Evolutionary conservation across 2,888 invertebrate genomes (phyloP).

Genomic region (Drosophila gaucha): DNA sequence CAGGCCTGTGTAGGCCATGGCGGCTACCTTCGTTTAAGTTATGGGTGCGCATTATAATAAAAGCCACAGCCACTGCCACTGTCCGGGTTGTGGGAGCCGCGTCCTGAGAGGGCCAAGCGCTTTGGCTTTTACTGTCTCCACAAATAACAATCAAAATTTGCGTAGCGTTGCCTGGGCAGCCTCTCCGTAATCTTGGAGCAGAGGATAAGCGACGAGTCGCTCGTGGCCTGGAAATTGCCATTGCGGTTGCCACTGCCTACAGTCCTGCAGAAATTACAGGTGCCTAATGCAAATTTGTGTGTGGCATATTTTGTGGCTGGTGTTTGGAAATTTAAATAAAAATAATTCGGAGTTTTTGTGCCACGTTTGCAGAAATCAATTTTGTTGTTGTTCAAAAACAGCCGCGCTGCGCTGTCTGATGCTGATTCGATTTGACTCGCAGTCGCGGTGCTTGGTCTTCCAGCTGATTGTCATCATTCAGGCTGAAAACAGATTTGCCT

Average conservation of each 20-base stretch:
- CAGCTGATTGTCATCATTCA: constrained; percentile 78
- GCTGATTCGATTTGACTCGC: constrained; percentile 63
- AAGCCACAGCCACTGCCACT: constrained; percentile 46
- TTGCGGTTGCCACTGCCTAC: constrained; percentile 23
- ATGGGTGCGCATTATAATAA: constrained; percentile 67
- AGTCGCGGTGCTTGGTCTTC: constrained; percentile 30
- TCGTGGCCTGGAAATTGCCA: constrained; percentile 60
- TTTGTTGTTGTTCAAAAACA: constrained; percentile 2
- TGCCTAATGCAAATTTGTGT: constrained; percentile 80
- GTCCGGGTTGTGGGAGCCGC: constrained; percentile 17
- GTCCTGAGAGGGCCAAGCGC: constrained; percentile 44
- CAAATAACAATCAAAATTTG: constrained; percentile 77
- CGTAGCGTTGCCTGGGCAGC: constrained; percentile 57
- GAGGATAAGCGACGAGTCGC: constrained; percentile 67
- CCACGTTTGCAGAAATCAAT: constrained; percentile 64
- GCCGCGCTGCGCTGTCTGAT: constrained; percentile 23
- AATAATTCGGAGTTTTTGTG: constrained; percentile 55
- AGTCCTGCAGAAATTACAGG: constrained; percentile 67
- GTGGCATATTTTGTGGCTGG: constrained; percentile 65
- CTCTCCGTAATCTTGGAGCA: constrained; percentile 49
- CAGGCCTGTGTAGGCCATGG: constrained; percentile 17
- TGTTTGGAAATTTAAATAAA: constrained; percentile 51
- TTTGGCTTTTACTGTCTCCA: constrained; percentile 76
- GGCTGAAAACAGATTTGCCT: constrained; percentile 81
- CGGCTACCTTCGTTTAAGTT: constrained; percentile 65